phyloP scores from a whole-genome alignment of 2,888 invertebrate genomes.

The Chorisops tibialis region DNA sequence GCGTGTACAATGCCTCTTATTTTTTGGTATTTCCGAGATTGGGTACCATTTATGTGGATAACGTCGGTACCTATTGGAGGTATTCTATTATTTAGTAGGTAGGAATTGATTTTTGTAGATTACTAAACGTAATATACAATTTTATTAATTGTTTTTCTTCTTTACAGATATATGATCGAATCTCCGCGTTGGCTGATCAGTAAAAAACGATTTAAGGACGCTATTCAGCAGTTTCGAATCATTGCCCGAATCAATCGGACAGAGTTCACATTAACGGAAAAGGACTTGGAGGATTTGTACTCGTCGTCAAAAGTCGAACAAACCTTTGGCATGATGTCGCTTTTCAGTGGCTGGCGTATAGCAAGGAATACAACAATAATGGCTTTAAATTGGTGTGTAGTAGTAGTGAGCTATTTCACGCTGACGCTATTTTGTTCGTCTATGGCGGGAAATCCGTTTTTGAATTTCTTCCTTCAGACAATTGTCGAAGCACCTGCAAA shows the following conservation, averaged over 20 bases:
- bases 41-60: slow-evolving; percentile 54
- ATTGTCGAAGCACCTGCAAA: slow-evolving; percentile 63
- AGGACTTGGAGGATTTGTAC: slow-evolving; percentile 52
- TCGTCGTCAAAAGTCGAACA: slow-evolving; percentile 42
- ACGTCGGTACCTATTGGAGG: slow-evolving; percentile 53
- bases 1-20: slow-evolving; percentile 54
- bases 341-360: slow-evolving; percentile 58
- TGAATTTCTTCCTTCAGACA: slow-evolving; percentile 63
- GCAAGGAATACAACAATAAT: slow-evolving; percentile 57
- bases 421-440: slow-evolving; percentile 56
- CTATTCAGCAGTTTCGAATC: slow-evolving; percentile 54
- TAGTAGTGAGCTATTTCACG: slow-evolving; percentile 55
- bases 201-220: slow-evolving; percentile 54
- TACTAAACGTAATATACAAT: no score
- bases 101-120: not conserved
- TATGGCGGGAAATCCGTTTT: slow-evolving; percentile 62
- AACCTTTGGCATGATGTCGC: slow-evolving; percentile 55
- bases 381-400: slow-evolving; percentile 56
- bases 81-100: slow-evolving; percentile 52
- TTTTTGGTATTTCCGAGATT: slow-evolving; percentile 55
- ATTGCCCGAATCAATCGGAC: slow-evolving; percentile 59
- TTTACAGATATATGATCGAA: slow-evolving; percentile 58
- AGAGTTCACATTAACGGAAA: slow-evolving; percentile 47
- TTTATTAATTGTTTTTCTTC: no score
- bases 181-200: slow-evolving; percentile 64